Evolutionary conservation across 1,140 invertebrate species (phyloP).

Genomic region (Steinernema khuongi): DNA sequence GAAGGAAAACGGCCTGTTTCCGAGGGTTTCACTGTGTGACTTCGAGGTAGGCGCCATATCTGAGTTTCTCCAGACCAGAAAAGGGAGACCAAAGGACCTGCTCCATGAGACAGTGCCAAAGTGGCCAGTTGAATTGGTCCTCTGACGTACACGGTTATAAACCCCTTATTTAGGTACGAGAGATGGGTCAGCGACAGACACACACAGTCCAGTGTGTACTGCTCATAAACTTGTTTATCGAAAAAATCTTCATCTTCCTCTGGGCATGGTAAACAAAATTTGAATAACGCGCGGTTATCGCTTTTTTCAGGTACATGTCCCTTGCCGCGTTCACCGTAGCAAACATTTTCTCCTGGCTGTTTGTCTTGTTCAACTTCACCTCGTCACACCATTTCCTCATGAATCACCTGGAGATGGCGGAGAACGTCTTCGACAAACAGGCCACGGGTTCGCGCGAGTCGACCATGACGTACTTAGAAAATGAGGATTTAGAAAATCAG

Average conservation of each 20-base stretch:
- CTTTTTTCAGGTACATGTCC: slow-evolving; percentile 38
- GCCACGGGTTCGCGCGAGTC: slow-evolving; percentile 22
- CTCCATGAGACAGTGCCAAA: no score
- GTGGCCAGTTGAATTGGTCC: no score
- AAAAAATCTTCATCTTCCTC: slow-evolving; percentile 50
- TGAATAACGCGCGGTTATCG: neutral
- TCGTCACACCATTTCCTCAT: slow-evolving; percentile 50
- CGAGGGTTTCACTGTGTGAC: slow-evolving; percentile 63
- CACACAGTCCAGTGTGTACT: slow-evolving; percentile 53
- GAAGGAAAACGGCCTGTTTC: slow-evolving; percentile 60
- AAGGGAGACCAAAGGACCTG: no score
- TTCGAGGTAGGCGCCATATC: slow-evolving; percentile 60
- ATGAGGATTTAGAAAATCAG: slow-evolving; percentile 37
- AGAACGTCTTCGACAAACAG: slow-evolving; percentile 44
- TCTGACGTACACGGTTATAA: no score
- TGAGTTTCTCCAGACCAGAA: no score
- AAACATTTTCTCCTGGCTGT: slow-evolving; percentile 48
- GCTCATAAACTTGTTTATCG: slow-evolving; percentile 35
- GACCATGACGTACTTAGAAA: neutral
- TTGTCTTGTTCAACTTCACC: slow-evolving; percentile 46
- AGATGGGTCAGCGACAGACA: slow-evolving; percentile 55
- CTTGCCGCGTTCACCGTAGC: slow-evolving; percentile 42
- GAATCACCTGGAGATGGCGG: slow-evolving; percentile 55
- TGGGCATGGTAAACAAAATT: slow-evolving; percentile 45
- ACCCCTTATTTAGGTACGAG: slow-evolving; percentile 45